phyloP scores from a whole-genome alignment of 2,797 vertebrate genomes.

The Cirrhinus molitorella region DNA sequence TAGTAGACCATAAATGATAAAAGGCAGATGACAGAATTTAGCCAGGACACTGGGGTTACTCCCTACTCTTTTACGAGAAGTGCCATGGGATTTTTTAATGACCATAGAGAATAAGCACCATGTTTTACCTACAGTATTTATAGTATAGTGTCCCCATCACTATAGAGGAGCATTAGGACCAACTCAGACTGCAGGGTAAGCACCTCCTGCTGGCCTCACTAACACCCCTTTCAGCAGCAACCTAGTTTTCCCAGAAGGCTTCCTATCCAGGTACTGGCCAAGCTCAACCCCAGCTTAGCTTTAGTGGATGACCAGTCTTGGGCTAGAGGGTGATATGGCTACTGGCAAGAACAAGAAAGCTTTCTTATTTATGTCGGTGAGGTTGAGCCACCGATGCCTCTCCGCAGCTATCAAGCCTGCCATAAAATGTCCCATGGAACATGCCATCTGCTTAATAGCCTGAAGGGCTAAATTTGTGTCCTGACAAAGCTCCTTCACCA shows the following conservation, averaged over 20 bases:
- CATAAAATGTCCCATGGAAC: not conserved
- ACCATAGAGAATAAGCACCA: not conserved
- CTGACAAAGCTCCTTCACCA: not conserved
- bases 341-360: not conserved
- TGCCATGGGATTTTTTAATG: not conserved
- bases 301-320: not conserved
- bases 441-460: constrained; percentile 2
- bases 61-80: too few species aligned
- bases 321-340: not conserved
- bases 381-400: not conserved
- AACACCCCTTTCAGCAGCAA: not conserved
- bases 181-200: not conserved
- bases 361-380: not conserved
- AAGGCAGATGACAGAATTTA: too few species aligned
- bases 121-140: too few species aligned
- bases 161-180: too few species aligned
- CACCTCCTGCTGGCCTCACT: not conserved
- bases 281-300: not conserved
- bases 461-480: not conserved
- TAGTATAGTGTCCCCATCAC: not conserved
- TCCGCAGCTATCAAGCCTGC: not conserved
- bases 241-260: not conserved
- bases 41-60: too few species aligned
- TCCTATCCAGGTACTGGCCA: not conserved
- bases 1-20: too few species aligned